These are phyloP conservation scores for Xylocampa areola DNA, from an alignment of 2,888 invertebrate species.

Conservation along the genomic window DNA sequence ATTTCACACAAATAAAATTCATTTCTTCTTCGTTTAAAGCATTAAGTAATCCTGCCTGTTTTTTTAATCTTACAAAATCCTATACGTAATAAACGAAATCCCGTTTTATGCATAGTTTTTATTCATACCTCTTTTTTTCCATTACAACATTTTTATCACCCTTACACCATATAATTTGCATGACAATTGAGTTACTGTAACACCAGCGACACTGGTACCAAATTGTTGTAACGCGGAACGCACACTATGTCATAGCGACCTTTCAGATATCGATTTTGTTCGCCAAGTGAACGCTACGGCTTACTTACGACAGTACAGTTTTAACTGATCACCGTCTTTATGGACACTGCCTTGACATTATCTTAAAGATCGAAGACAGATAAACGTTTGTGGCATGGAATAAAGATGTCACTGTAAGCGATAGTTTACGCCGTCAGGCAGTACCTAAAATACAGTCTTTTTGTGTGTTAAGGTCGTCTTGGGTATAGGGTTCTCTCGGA, in stretches of 20 bases:
- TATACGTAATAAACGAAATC: no score
- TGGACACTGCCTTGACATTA: constrained; percentile 44
- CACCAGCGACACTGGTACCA: constrained; percentile 6
- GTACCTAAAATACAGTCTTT: background rate
- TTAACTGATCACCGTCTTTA: constrained; percentile 51
- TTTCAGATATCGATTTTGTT: constrained; percentile 54
- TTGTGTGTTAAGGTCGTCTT: no score
- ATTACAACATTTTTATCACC: background rate
- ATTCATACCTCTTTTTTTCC: background rate
- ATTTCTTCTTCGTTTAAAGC: no score
- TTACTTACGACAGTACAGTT: constrained; percentile 37
- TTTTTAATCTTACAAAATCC: no score
- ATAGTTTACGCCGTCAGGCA: background rate
- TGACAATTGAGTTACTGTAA: constrained; percentile 7
- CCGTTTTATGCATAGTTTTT: no score
- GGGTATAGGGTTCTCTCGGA: no score
- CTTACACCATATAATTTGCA: background rate
- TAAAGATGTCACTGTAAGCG: constrained; percentile 23
- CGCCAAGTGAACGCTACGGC: constrained; percentile 36
- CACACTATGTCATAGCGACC: constrained; percentile 37
- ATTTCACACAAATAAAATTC: no score
- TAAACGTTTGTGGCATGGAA: constrained; percentile 24
- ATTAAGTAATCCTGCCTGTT: no score
- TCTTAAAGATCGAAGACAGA: constrained; percentile 21
- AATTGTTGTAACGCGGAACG: constrained; percentile 26